Percentiles rank a stretch among this genome's conserved stretches.
Evolutionary conservation across 2,888 invertebrate species (phyloP).

Genomic region (Eretmocerus hayati): DNA sequence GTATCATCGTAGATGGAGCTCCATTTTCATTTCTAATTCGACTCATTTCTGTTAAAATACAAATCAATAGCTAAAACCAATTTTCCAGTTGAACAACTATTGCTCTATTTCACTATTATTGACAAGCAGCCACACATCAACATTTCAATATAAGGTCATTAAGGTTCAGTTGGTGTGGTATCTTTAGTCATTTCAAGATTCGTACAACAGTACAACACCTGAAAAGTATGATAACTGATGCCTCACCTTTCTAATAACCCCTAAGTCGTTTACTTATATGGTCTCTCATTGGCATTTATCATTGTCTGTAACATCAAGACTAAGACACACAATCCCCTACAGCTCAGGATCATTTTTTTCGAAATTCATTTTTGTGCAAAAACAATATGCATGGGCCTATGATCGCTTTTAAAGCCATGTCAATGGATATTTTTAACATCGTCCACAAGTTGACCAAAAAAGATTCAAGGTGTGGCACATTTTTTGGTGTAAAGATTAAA

Average conservation of each 20-base stretch:
- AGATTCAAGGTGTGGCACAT: constrained; percentile 38
- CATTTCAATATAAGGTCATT: constrained; percentile 20
- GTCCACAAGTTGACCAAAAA: constrained; percentile 44
- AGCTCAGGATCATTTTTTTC: constrained; percentile 30
- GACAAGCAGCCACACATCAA: constrained; percentile 29
- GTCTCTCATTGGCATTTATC: constrained; percentile 34
- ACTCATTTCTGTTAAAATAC: neutral
- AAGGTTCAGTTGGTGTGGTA: constrained; percentile 6
- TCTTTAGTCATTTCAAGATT: constrained; percentile 17
- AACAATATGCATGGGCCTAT: constrained; percentile 45
- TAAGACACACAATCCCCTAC: constrained; percentile 43
- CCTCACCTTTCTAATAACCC: constrained; percentile 45
- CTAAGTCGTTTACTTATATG: constrained; percentile 40
- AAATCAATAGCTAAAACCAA: neutral
- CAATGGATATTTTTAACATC: constrained; percentile 34
- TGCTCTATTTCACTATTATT: no score
- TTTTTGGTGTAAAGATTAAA: constrained; percentile 39
- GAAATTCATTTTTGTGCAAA: constrained; percentile 34
- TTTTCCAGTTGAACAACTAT: constrained; percentile 1
- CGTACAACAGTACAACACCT: constrained; percentile 38
- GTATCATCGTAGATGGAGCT: no score
- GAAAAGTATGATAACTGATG: constrained; percentile 44
- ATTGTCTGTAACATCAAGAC: constrained; percentile 41
- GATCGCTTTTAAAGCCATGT: constrained; percentile 39
- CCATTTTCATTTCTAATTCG: neutral